Evolutionary conservation across 1,140 invertebrate species (phyloP).

Genomic region (Brachionus asplanchnoidis): DNA sequence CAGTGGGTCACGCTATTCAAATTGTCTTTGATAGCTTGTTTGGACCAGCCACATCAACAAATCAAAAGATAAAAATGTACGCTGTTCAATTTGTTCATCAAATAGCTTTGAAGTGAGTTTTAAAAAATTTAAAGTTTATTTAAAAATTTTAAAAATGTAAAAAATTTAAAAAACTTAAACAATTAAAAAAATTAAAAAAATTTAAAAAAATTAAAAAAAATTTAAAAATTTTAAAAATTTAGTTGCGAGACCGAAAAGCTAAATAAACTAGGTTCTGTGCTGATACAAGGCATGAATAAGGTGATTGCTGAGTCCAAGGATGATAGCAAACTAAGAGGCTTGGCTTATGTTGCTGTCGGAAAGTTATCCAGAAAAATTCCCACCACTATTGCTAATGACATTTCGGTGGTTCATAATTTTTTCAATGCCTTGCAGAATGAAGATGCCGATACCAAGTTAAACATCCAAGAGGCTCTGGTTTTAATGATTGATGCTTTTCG

Average conservation of each 20-base stretch:
- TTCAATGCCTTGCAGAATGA: slow-evolving; percentile 65
- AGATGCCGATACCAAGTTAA: slow-evolving; percentile 63
- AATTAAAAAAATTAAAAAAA: too few species aligned
- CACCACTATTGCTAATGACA: slow-evolving; percentile 65
- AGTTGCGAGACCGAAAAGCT: slow-evolving; percentile 64
- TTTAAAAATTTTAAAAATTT: background rate
- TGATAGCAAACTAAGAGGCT: slow-evolving; percentile 61
- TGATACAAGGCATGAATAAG: slow-evolving; percentile 68
- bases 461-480: slow-evolving; percentile 67
- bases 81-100: slow-evolving; percentile 76
- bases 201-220: slow-evolving; percentile 54
- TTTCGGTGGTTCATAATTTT: slow-evolving; percentile 64
- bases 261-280: slow-evolving; percentile 63
- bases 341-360: slow-evolving; percentile 72
- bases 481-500: slow-evolving; percentile 68
- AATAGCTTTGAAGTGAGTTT: slow-evolving; percentile 69
- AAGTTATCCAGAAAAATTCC: slow-evolving; percentile 67
- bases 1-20: slow-evolving; percentile 74
- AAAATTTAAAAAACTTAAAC: too few species aligned
- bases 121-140: too few species aligned
- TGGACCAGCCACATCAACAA: slow-evolving; percentile 67
- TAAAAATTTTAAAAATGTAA: background rate
- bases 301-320: slow-evolving; percentile 62
- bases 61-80: slow-evolving; percentile 71
- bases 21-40: slow-evolving; percentile 79